Evolutionary conservation across 2,888 invertebrate species (phyloP).

Genomic region (Drosophila ezoana): DNA sequence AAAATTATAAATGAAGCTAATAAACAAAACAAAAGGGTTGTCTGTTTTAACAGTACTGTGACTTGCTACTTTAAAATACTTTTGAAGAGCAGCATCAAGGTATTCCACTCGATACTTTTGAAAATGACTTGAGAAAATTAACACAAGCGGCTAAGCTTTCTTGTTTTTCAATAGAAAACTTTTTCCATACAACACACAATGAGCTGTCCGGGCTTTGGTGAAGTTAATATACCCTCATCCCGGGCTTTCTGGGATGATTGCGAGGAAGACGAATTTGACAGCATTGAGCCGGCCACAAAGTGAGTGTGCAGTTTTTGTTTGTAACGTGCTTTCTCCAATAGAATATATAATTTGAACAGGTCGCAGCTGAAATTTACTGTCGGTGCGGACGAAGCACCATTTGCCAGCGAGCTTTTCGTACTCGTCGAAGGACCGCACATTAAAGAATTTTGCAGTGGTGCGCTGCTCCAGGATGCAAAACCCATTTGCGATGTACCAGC

Average conservation of each 20-base stretch:
- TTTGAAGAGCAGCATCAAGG: not conserved
- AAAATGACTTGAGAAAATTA: conserved; percentile 58
- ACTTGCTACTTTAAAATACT: conserved; percentile 30
- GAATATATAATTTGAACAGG: conserved; percentile 39
- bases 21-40: no score
- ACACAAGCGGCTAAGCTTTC: conserved; percentile 2
- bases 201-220: conserved; percentile 83
- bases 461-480: conserved; percentile 61
- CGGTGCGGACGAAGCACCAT: conserved; percentile 33
- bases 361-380: conserved; percentile 61
- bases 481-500: conserved; percentile 73
- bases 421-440: conserved; percentile 81
- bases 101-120: conserved; percentile 48
- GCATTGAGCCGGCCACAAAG: conserved; percentile 58
- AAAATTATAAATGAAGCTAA: no score
- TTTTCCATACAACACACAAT: conserved; percentile 47
- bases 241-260: conserved; percentile 85
- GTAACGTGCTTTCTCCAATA: not conserved
- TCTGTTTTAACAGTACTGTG: conserved; percentile 13
- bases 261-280: conserved; percentile 80
- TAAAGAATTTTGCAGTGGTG: conserved; percentile 71
- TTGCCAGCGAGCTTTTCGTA: conserved; percentile 69
- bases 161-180: conserved; percentile 1
- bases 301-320: conserved; percentile 40
- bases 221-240: conserved; percentile 83